Evolutionary conservation across 2,888 invertebrate genomes (phyloP), one percentile per base, ranked within the genome.

Genomic region (Drepana falcataria): DNA sequence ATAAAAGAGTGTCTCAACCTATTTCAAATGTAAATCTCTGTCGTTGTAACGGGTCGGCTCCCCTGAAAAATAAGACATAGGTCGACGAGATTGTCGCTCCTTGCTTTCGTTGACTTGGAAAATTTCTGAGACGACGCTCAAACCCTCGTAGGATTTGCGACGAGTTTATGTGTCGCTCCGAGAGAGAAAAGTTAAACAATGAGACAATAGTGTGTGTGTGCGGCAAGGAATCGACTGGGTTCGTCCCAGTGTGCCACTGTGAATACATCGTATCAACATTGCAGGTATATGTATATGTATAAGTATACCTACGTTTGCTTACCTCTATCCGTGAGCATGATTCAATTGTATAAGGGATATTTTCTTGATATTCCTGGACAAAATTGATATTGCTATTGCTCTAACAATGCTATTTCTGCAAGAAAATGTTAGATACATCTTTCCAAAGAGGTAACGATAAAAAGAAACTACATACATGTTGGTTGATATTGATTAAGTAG

Each of bases 11-110:
- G 73, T 75, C 75, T 79, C 78, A 73, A 81, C 81, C 81, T 81
- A 83, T 83, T 87, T 83, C 80, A 81, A 87, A 87, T 87, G 86
- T 86, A 87, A 87, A 87, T 87, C 84, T 84, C 76, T 76, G 80
- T 72, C 82, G 80, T 77, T 81, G 85, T 86, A 85, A 83, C 82
- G 83, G 81, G 81, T 77, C 79, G 77, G 67, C 75, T 81, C 76
- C 75, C 69, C 75, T 76, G 80, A 81, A 83, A 82, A 85, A 86
- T 84, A 85, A 87, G 86, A 81, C 81, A 77, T 77, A 82, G 81
- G 79, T 83, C 82, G 79, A 66, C 67, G 77, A 82, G 80, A 85
- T 81, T 81, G 81, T 78, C 79, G 81, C 77, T 79, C 75, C 81
- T 82, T 80, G 78, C 77, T 77, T 75, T 79, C 79, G 80, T 83